phyloP scores from a whole-genome alignment of 2,888 invertebrate genomes.

The Pollenia amentaria region DNA sequence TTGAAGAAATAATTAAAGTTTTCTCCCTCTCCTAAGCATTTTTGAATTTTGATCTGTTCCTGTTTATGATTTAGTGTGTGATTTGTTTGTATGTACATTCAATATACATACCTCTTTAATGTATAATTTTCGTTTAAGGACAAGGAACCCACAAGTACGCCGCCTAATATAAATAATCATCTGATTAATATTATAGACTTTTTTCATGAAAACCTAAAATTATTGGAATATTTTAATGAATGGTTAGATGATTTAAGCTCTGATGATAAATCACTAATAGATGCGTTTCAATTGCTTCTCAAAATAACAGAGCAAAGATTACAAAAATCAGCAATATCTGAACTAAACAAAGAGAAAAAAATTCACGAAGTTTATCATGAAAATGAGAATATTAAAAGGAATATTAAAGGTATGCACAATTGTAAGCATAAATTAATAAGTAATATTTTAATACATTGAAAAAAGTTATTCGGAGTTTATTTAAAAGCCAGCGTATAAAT shows the following conservation, averaged over 20 bases:
- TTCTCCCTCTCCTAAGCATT: too few species aligned
- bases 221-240: slow-evolving; percentile 68
- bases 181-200: slow-evolving; percentile 74
- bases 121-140: slow-evolving; percentile 21
- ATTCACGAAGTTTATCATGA: slow-evolving; percentile 76
- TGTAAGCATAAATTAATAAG: not conserved
- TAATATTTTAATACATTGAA: not conserved
- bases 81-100: too few species aligned
- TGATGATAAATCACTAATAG: slow-evolving; percentile 72
- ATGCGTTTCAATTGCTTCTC: slow-evolving; percentile 71
- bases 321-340: slow-evolving; percentile 75
- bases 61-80: too few species aligned
- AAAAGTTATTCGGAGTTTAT: slow-evolving; percentile 75
- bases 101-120: too few species aligned
- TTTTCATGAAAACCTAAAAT: slow-evolving; percentile 70
- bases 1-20: too few species aligned
- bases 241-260: slow-evolving; percentile 66
- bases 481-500: slow-evolving; percentile 76
- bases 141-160: not conserved
- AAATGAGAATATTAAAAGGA: slow-evolving; percentile 74
- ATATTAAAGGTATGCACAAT: slow-evolving; percentile 71
- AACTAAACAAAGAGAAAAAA: slow-evolving; percentile 75
- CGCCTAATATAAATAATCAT: slow-evolving; percentile 57
- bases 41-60: too few species aligned
- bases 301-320: slow-evolving; percentile 74